These are phyloP conservation scores for Aricia artaxerxes DNA, from an alignment of 2,888 invertebrate genomes.

Conservation along the genomic window DNA sequence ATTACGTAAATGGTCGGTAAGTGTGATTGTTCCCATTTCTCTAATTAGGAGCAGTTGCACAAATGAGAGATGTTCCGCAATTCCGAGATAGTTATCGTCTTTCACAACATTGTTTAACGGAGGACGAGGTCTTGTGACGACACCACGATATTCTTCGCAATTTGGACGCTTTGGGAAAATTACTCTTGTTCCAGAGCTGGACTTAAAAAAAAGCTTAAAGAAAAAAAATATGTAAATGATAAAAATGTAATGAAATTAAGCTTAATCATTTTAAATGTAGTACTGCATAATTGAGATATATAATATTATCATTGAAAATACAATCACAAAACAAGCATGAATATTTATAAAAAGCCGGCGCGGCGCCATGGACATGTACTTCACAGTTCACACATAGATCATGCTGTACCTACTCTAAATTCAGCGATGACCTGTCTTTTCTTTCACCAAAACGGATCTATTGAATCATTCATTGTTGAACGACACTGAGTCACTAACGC, in stretches of 20 bases:
- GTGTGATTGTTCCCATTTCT: constrained; percentile 45
- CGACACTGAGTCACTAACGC: constrained; percentile 39
- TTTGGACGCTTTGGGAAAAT: background rate
- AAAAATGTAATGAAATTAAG: background rate
- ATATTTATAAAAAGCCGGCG: constrained; percentile 1
- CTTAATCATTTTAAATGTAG: background rate
- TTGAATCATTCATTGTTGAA: constrained; percentile 41
- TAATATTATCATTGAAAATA: background rate
- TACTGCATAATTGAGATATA: background rate
- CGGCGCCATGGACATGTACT: constrained; percentile 17
- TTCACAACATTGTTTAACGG: constrained; percentile 39
- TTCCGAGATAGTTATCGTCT: constrained; percentile 33
- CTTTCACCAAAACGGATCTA: constrained; percentile 45
- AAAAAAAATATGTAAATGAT: background rate
- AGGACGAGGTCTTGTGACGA: constrained; percentile 28
- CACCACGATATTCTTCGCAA: constrained; percentile 16
- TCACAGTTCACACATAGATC: constrained; percentile 29
- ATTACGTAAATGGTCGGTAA: constrained; percentile 35
- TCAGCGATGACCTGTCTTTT: constrained; percentile 44
- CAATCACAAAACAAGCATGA: background rate
- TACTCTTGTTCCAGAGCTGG: background rate
- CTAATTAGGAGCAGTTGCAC: constrained; percentile 48
- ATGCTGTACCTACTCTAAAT: constrained; percentile 39
- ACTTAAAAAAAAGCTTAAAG: too few relatives aligned
- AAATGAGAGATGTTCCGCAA: constrained; percentile 47